Evolutionary conservation across 1,140 invertebrate genomes (phyloP).

Genomic region (Mamestra configurata): DNA sequence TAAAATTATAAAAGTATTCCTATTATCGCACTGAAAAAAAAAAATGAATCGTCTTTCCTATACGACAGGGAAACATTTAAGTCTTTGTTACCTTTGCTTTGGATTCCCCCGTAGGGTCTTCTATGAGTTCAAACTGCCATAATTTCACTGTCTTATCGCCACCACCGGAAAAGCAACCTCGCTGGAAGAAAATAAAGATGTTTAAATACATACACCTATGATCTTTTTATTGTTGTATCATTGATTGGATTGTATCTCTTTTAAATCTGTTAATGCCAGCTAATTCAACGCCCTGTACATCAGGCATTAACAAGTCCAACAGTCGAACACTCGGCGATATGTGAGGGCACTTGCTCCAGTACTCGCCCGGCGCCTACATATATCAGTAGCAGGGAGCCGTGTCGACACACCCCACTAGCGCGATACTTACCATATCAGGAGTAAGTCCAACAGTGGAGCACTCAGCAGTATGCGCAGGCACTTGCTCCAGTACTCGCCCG

Average conservation of each 20-base stretch:
- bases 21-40: neutral
- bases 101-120: constrained; percentile 89
- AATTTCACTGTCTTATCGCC: constrained; percentile 97
- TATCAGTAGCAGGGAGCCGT: constrained; percentile 95
- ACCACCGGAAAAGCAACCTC: constrained; percentile 95
- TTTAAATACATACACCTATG: too few species aligned
- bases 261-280: too few species aligned
- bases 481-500: constrained; percentile 93
- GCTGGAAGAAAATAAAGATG: constrained; percentile 81
- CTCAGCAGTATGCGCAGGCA: constrained; percentile 94
- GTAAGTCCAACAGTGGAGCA: constrained; percentile 93
- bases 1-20: neutral
- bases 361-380: constrained; percentile 95
- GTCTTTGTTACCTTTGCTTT: constrained; percentile 85
- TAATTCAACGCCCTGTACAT: too few species aligned
- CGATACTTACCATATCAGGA: constrained; percentile 89
- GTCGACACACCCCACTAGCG: constrained; percentile 95
- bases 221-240: too few species aligned
- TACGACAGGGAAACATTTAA: too few species aligned
- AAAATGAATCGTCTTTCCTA: too few species aligned
- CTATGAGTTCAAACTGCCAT: constrained; percentile 97
- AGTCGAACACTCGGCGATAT: constrained; percentile 93
- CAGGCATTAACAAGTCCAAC: too few species aligned
- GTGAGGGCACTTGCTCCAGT: constrained; percentile 93
- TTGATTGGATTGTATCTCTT: too few species aligned